phyloP scores from a whole-genome alignment of 2,888 invertebrate genomes.

The Arge pagana region DNA sequence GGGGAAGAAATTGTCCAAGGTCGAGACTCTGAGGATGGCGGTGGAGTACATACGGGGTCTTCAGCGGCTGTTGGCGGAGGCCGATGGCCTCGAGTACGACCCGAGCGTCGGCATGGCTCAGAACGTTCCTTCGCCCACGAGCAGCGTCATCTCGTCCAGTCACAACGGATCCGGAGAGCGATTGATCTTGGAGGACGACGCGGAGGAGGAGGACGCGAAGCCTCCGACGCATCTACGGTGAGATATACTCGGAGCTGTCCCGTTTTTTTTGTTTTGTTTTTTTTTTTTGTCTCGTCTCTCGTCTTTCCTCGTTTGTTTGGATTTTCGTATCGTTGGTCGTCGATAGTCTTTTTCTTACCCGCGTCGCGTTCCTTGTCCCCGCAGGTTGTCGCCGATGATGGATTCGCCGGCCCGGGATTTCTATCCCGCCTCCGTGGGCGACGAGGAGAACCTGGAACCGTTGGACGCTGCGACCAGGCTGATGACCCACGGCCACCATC shows the following conservation, averaged over 20 bases:
- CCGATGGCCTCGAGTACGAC: conserved; percentile 62
- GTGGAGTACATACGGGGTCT: conserved; percentile 87
- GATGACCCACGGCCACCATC: background rate
- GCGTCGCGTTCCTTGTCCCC: too few relatives aligned
- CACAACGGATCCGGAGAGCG: conserved; percentile 57
- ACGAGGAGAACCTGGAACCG: conserved; percentile 55
- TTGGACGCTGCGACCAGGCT: conserved; percentile 12
- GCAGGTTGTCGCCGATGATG: conserved; percentile 49
- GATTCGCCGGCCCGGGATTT: conserved; percentile 39
- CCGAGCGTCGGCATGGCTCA: conserved; percentile 52
- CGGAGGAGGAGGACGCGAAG: conserved; percentile 58
- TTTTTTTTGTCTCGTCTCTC: background rate
- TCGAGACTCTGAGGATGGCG: conserved; percentile 87
- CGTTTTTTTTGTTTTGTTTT: background rate
- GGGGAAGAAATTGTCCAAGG: conserved; percentile 83
- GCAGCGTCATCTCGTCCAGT: conserved; percentile 51
- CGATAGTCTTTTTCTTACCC: conserved; percentile 18
- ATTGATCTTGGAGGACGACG: conserved; percentile 59
- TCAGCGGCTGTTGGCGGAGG: conserved; percentile 74
- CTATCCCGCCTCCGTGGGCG: conserved; percentile 47
- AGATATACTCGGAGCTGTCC: conserved; percentile 22
- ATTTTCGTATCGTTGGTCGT: background rate
- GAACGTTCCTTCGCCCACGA: conserved; percentile 58
- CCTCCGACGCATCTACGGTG: conserved; percentile 15
- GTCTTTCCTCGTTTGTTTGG: conserved; percentile 13